These are phyloP conservation scores for Cynopterus sphinx DNA, from an alignment of 2,797 vertebrate genomes.

Conservation along the genomic window DNA sequence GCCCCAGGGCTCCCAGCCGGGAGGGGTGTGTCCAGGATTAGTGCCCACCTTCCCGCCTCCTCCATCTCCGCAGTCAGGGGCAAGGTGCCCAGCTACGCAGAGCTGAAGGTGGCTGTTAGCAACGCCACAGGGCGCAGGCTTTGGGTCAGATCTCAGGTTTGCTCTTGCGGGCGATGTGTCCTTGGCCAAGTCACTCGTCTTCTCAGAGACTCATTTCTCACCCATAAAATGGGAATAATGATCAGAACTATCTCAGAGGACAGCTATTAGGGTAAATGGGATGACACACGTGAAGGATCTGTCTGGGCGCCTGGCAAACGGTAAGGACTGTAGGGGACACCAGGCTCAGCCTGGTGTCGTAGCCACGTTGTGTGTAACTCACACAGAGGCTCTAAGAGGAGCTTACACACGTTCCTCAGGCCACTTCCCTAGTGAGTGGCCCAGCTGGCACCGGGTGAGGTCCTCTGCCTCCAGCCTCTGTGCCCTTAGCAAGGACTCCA, in stretches of 20 bases:
- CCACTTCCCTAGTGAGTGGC: neutral
- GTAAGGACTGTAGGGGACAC: neutral
- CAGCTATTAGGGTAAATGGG: neutral
- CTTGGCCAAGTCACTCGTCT: neutral
- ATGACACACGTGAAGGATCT: neutral
- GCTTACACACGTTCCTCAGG: neutral
- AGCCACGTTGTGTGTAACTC: accelerated
- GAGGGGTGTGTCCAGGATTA: neutral
- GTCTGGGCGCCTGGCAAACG: neutral
- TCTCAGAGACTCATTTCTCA: neutral
- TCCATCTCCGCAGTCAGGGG: neutral
- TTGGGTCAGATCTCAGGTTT: neutral
- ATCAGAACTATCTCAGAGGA: neutral
- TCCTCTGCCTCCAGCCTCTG: neutral
- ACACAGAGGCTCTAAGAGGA: neutral
- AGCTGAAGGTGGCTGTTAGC: neutral
- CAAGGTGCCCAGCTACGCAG: accelerated
- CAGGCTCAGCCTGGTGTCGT: neutral
- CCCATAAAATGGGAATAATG: neutral
- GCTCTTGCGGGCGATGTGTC: neutral
- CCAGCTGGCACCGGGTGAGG: neutral
- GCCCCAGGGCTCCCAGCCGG: neutral
- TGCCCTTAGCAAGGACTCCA: neutral
- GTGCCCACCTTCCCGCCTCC: neutral
- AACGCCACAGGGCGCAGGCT: neutral